Percentiles rank a stretch among this genome's conserved stretches.
Evolutionary conservation across 2,797 vertebrate species (phyloP).

Genomic region (Parauchenoglanis punctatus): DNA sequence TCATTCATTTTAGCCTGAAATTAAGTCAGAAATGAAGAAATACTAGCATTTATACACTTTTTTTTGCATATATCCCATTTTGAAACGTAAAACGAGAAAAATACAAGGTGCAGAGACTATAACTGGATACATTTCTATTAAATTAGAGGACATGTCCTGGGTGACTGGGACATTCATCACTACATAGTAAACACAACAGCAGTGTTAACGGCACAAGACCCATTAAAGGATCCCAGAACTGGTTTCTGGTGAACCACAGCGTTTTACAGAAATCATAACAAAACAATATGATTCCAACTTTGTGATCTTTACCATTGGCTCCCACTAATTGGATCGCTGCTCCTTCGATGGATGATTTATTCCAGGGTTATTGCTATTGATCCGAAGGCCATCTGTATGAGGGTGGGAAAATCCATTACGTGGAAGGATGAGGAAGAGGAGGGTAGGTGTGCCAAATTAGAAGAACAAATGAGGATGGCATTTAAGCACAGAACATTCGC

Average conservation of each 20-base stretch:
- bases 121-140: neutral
- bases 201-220: neutral
- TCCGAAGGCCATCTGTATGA: slow-evolving; percentile 39
- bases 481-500: slow-evolving; percentile 36
- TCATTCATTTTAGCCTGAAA: neutral
- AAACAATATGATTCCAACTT: slow-evolving; percentile 14
- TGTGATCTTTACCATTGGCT: slow-evolving; percentile 22
- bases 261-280: slow-evolving; percentile 33
- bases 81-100: neutral
- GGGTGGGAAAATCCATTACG: slow-evolving; percentile 51
- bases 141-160: neutral
- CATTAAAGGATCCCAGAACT: neutral
- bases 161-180: neutral
- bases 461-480: slow-evolving; percentile 48
- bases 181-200: neutral
- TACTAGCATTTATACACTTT: neutral
- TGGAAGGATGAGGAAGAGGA: slow-evolving; percentile 27
- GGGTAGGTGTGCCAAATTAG: slow-evolving; percentile 48
- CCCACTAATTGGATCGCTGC: slow-evolving; percentile 33
- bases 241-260: neutral
- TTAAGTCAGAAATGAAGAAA: neutral
- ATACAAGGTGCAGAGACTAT: neutral
- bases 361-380: slow-evolving; percentile 54
- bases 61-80: neutral
- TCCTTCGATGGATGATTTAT: slow-evolving; percentile 50